Evolutionary conservation across 2,113 vertebrate species (phyloP), one percentile per base, ranked within the genome.

Genomic region (Cephalopterus ornatus): DNA sequence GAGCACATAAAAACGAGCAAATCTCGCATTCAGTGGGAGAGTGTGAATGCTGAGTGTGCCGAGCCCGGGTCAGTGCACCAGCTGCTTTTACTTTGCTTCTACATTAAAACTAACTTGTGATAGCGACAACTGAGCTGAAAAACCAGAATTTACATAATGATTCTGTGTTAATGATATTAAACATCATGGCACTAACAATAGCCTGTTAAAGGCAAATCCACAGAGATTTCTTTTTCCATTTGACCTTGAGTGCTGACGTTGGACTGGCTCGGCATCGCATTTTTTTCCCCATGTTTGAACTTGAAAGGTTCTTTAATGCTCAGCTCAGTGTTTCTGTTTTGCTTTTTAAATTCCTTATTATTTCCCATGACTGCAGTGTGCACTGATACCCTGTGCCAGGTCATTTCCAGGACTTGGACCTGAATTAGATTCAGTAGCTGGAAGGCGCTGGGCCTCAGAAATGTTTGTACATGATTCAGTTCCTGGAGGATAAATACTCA

Each of bases 401-500:
- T 89, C 77, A 24, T 61, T 95, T 95, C 73, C 94, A 94, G 91
- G 56, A 52, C 87, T 95, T 93, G 91, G 94, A 95, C 80, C 73
- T 3, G 11, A 87, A 59, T 84, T 71, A 56, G 73, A 47, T 94
- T 91, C 19, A 2, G 92, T 93, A 93, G 95, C 94, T 95, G 93
- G 86, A 92, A 95, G 91, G 89, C 3, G 1, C 24, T 1, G 24
- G 84, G 89, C 50, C 44, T 46, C 75, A 70, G 59, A 74, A 74
- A 66, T 70, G 67, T 88, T 80, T 90, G 88, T 75, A 72, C 15
- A 22, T 59, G 95, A 83, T 86, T 94, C 91, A 88, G 85, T 80
- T 95, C 76, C 89, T 93, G 91, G 83, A 93, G 83, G 93, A 92
- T 83, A 81, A 66, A 88, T 61, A 32, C 73, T 92, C 77, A 53